Evolutionary conservation across 2,797 vertebrate species (phyloP).

Genomic region (Phoeniculus purpureus): DNA sequence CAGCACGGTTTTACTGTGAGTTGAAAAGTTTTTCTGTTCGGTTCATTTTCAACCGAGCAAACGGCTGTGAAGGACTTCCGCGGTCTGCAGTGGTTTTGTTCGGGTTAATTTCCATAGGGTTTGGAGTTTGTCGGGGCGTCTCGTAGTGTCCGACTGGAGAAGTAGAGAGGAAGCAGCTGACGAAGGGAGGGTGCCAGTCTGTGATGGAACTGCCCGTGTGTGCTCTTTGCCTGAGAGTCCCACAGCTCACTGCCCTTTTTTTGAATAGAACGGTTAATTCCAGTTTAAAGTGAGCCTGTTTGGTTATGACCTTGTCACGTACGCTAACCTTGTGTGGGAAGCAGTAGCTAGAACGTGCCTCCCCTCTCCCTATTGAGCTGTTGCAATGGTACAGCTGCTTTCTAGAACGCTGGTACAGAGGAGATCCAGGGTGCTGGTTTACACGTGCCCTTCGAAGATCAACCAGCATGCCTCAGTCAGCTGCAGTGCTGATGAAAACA

Average conservation of each 20-base stretch:
- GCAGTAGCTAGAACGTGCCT: background rate
- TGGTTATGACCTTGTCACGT: background rate
- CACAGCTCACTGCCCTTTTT: background rate
- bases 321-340: background rate
- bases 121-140: background rate
- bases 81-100: background rate
- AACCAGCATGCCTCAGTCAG: background rate
- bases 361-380: background rate
- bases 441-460: background rate
- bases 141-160: background rate
- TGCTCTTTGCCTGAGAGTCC: background rate
- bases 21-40: background rate
- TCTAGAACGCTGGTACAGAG: background rate
- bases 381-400: background rate
- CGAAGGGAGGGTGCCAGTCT: background rate
- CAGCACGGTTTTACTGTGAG: background rate
- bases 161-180: background rate
- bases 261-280: background rate
- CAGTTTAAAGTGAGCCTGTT: background rate
- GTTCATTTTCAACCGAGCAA: background rate
- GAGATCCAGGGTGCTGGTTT: background rate
- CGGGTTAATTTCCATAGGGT: background rate
- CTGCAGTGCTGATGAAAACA: background rate
- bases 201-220: background rate
- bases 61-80: background rate